Conservation (phyloP, 2,113 vertebrate genomes). For the Craseonycteris thonglongyai region DNA sequence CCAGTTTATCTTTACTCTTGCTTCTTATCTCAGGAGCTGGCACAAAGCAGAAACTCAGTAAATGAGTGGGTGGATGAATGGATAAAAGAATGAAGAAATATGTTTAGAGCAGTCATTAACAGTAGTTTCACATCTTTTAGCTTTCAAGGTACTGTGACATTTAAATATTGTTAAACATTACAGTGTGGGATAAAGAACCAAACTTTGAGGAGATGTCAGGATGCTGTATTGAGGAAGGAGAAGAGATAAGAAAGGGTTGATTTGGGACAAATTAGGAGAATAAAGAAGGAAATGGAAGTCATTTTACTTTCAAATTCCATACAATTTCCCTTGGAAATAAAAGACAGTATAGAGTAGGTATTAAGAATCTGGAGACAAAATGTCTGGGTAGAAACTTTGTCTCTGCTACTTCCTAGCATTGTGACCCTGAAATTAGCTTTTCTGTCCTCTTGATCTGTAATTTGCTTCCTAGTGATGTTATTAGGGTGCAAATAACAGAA, state of each 20-base stretch:
- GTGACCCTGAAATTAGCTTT: background rate
- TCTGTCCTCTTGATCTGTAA: background rate
- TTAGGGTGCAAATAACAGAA: background rate
- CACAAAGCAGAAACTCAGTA: background rate
- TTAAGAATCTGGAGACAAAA: background rate
- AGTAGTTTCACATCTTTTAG: background rate
- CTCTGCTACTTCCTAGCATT: background rate
- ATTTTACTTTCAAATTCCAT: background rate
- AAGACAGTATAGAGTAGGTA: background rate
- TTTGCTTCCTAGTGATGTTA: background rate
- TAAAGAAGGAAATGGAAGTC: background rate
- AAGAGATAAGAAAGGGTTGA: background rate
- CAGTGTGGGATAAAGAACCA: background rate
- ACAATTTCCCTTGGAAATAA: background rate
- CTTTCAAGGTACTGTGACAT: background rate
- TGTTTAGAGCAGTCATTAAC: background rate
- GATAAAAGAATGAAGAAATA: background rate
- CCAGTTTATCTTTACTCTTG: background rate
- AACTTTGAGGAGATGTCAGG: background rate
- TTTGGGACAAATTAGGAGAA: background rate
- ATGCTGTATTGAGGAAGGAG: background rate
- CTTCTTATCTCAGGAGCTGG: background rate
- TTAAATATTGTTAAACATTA: constrained; percentile 2
- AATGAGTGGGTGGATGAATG: background rate
- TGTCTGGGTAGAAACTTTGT: background rate